Conservation (phyloP, 1,140 invertebrate genomes). For the Calycopis cecrops region DNA sequence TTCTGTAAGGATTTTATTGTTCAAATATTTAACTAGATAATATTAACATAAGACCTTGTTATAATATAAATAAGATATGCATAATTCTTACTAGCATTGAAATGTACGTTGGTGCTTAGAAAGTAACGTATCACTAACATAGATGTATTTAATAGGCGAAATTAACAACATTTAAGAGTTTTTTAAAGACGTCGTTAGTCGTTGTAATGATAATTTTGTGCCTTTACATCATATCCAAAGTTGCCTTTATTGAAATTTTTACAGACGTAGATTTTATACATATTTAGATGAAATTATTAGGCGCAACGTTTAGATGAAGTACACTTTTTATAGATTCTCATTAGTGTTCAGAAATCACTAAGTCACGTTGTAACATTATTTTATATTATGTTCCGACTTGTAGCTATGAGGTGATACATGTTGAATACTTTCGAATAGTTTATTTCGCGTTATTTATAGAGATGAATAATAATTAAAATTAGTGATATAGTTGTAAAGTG, state of each 20-base stretch:
- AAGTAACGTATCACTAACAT: slow-evolving; percentile 27
- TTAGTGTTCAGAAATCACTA: slow-evolving; percentile 11
- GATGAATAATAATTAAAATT: slow-evolving; percentile 20
- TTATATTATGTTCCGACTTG: slow-evolving; percentile 16
- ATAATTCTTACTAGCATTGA: slow-evolving; percentile 10
- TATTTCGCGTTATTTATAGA: slow-evolving; percentile 60
- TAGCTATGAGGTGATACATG: slow-evolving; percentile 37
- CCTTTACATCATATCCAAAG: slow-evolving; percentile 66
- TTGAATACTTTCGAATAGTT: slow-evolving; percentile 68
- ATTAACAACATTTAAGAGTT: slow-evolving; percentile 33
- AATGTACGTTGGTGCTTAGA: slow-evolving; percentile 52
- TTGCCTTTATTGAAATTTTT: slow-evolving; percentile 43
- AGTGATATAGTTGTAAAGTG: slow-evolving; percentile 15
- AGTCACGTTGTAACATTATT: slow-evolving; percentile 15
- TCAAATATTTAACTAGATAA: slow-evolving; percentile 62
- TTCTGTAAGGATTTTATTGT: slow-evolving; percentile 63
- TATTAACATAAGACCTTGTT: slow-evolving; percentile 39
- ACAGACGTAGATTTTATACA: slow-evolving; percentile 36
- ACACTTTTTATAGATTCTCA: slow-evolving; percentile 26
- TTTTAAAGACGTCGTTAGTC: slow-evolving; percentile 31
- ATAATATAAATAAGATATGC: slow-evolving; percentile 9
- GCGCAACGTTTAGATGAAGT: slow-evolving; percentile 27
- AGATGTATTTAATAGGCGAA: slow-evolving; percentile 29
- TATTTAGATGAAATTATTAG: slow-evolving; percentile 29
- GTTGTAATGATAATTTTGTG: slow-evolving; percentile 60